These are phyloP conservation scores for Aythya baeri DNA, from an alignment of 2,113 vertebrate genomes.

Conservation along the genomic window DNA sequence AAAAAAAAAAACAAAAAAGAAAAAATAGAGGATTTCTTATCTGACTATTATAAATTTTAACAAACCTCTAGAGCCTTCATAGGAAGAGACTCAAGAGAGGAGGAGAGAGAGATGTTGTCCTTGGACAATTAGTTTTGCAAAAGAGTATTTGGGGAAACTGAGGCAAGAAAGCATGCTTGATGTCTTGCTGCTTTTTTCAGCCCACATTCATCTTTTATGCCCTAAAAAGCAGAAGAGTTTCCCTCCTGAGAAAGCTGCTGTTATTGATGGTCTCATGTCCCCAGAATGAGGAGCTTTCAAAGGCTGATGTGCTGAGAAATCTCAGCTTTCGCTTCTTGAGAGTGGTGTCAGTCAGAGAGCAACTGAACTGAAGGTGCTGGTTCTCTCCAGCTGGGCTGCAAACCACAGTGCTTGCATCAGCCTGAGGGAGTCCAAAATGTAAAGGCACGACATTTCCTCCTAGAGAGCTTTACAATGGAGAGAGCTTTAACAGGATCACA, in stretches of 20 bases:
- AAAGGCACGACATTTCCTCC: not conserved
- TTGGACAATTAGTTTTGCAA: not conserved
- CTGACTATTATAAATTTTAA: not conserved
- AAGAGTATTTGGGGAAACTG: not conserved
- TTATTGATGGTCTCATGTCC: not conserved
- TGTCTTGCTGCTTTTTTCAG: not conserved
- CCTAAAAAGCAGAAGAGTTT: rapidly evolving
- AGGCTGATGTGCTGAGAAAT: not conserved
- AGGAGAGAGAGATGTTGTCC: not conserved
- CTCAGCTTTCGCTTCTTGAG: not conserved
- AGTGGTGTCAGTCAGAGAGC: not conserved
- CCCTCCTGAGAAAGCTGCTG: not conserved
- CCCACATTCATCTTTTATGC: rapidly evolving
- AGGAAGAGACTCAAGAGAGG: rapidly evolving
- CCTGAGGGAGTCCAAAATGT: not conserved
- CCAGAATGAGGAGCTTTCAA: not conserved
- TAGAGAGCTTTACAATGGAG: not conserved
- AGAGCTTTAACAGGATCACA: not conserved
- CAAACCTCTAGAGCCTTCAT: not conserved
- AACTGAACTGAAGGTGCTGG: not conserved
- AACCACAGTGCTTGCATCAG: rapidly evolving
- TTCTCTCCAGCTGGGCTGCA: not conserved
- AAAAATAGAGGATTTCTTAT: not conserved
- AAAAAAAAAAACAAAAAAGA: not conserved
- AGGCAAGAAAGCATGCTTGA: not conserved